A percentile compares a stretch with the other conserved stretches of the same genome.
These are phyloP conservation scores for Lagocephalus sceleratus DNA, from an alignment of 2,797 vertebrate genomes.

Conservation along the genomic window DNA sequence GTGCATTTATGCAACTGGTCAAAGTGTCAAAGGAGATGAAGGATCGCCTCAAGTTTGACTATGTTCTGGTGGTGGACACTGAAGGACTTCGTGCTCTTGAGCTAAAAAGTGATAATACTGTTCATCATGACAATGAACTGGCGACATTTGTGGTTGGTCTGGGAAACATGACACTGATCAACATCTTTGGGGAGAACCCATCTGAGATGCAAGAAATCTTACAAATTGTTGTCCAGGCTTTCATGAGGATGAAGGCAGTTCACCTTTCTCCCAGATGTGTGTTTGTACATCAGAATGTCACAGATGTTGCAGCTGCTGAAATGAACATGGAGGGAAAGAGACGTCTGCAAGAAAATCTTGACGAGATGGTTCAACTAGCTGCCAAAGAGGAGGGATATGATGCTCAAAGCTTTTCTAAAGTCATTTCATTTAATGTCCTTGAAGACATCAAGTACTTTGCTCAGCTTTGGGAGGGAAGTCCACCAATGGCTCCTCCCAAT, in stretches of 20 bases:
- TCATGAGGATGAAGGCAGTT: conserved; percentile 77
- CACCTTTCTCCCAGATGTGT: conserved; percentile 65
- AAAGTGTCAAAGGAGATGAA: conserved; percentile 61
- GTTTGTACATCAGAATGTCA: conserved; percentile 65
- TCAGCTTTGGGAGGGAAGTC: conserved; percentile 76
- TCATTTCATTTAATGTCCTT: conserved; percentile 73
- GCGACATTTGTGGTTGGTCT: conserved; percentile 80
- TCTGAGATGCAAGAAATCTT: conserved; percentile 79
- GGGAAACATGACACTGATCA: conserved; percentile 78
- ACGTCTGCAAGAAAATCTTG: conserved; percentile 66
- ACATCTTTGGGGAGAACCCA: conserved; percentile 79
- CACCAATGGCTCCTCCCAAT: conserved; percentile 79
- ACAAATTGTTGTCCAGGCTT: conserved; percentile 77
- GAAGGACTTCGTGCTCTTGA: conserved; percentile 74
- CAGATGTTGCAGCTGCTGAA: conserved; percentile 66
- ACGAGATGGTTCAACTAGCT: conserved; percentile 69
- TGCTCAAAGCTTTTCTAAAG: conserved; percentile 61
- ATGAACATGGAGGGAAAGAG: conserved; percentile 71
- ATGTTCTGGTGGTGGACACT: conserved; percentile 71
- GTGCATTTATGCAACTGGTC: conserved; percentile 81
- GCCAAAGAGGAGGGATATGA: conserved; percentile 67
- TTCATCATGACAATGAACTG: conserved; percentile 74
- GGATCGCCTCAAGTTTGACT: conserved; percentile 31
- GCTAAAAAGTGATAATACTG: conserved; percentile 44
- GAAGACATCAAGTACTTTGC: conserved; percentile 75